Percentiles rank a stretch among this genome's conserved stretches.
phyloP scores from a whole-genome alignment of 2,888 invertebrate species.

The Flexamia atlantica region DNA sequence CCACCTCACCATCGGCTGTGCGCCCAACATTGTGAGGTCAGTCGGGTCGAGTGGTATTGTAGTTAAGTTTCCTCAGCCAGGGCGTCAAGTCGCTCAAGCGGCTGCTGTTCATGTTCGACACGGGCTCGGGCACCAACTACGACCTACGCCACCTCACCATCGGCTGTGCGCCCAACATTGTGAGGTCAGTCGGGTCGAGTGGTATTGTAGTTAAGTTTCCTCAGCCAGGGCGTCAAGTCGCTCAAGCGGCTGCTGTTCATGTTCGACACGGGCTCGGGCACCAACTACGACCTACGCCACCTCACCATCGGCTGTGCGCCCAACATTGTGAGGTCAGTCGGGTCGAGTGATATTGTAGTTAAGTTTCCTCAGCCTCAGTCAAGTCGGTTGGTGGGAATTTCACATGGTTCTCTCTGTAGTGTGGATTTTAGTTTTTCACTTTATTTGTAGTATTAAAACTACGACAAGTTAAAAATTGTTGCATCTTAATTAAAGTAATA shows the following conservation, averaged over 20 bases:
- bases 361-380: too few species aligned
- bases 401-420: too few species aligned
- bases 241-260: slow-evolving; percentile 92
- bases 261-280: slow-evolving; percentile 95
- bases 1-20: slow-evolving; percentile 92
- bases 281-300: slow-evolving; percentile 96
- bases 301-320: slow-evolving; percentile 93
- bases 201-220: too few species aligned
- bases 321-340: slow-evolving; percentile 88
- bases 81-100: slow-evolving; percentile 92
- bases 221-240: slow-evolving; percentile 87
- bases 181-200: too few species aligned
- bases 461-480: too few species aligned
- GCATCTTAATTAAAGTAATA: too few species aligned
- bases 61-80: slow-evolving; percentile 76
- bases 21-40: slow-evolving; percentile 91
- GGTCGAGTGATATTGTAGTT: too few species aligned
- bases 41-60: too few species aligned
- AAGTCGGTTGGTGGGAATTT: too few species aligned
- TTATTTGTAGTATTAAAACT: too few species aligned
- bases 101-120: slow-evolving; percentile 94
- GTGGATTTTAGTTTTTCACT: too few species aligned
- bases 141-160: slow-evolving; percentile 96
- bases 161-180: slow-evolving; percentile 94
- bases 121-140: slow-evolving; percentile 93